Evolutionary conservation across 2,113 vertebrate genomes (phyloP), one percentile per base, ranked within the genome.

Genomic region (Platysteira castanea): DNA sequence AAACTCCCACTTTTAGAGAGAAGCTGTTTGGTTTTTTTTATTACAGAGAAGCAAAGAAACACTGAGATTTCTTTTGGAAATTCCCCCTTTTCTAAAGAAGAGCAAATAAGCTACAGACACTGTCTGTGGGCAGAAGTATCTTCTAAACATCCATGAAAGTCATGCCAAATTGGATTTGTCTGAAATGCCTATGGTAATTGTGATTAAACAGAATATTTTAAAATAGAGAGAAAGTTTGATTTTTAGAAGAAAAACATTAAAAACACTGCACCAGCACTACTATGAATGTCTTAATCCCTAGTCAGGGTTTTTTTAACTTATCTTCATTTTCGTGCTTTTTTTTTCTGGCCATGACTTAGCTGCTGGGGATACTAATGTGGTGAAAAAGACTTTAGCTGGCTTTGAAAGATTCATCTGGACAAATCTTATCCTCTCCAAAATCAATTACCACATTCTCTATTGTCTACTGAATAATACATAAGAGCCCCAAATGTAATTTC

Each of bases 401-500:
- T 71, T 81, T 64, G 77, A 53, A 88, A 83, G 35, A 81, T 70
- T 73, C 39, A 90, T 91, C 63, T 93, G 64, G 56, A 75, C 87
- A 95, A 83, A 88, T 53, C 71, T 86, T 80, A 91, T 70, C 46
- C n/a, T 78, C 42, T 91, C 59, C 39, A 95, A 91, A 92, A 96
- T 84, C 65, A 89, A 54, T 91, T 94, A 52, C 61, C 67, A 47
- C 28, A 22, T 87, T 93, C 77, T 41, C 50, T 85, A 10, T 83
- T 93, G 61, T 91, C 77, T 89, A 35, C 37, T 94, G 83, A 87
- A 93, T 94, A 76, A 95, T 92, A 69, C 50, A 60, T 90, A 79
- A 88, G 69, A 71, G 59, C 37, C 75, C 22, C 50, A 92, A 92
- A 86, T n/a, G 37, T 73, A 91, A 95, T 92, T 96, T 68, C 71